phyloP scores from a whole-genome alignment of 2,797 vertebrate genomes.

The Notamacropus eugenii region DNA sequence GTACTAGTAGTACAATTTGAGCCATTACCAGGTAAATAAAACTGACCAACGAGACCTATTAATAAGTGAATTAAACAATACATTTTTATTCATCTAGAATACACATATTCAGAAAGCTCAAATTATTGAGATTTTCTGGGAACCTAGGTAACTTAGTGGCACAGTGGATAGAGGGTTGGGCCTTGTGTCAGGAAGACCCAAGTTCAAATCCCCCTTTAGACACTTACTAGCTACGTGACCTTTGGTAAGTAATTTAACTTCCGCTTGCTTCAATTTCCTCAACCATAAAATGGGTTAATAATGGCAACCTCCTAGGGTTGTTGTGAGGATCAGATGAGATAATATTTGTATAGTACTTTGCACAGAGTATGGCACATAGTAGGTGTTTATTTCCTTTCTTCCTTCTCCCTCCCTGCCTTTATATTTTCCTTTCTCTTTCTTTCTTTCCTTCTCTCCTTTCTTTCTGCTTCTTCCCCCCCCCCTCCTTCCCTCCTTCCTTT shows the following conservation, averaged over 20 bases:
- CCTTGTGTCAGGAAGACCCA: not conserved
- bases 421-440: too few relatives aligned
- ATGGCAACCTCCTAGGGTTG: not conserved
- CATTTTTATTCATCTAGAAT: too few relatives aligned
- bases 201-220: not conserved
- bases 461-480: too few relatives aligned
- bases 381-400: not conserved
- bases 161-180: not conserved
- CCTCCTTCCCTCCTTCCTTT: not conserved
- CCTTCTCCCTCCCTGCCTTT: too few relatives aligned
- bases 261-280: not conserved
- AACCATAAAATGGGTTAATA: not conserved
- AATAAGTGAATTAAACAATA: not conserved
- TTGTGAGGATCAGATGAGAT: not conserved
- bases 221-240: not conserved
- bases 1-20: not conserved
- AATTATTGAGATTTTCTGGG: not conserved
- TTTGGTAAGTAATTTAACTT: not conserved
- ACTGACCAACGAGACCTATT: not conserved
- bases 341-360: not conserved
- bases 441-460: too few relatives aligned
- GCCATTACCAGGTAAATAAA: not conserved
- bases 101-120: not conserved
- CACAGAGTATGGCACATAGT: not conserved
- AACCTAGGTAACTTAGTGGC: not conserved